Conservation (phyloP, 2,888 invertebrate genomes). For the Tachina fera region DNA sequence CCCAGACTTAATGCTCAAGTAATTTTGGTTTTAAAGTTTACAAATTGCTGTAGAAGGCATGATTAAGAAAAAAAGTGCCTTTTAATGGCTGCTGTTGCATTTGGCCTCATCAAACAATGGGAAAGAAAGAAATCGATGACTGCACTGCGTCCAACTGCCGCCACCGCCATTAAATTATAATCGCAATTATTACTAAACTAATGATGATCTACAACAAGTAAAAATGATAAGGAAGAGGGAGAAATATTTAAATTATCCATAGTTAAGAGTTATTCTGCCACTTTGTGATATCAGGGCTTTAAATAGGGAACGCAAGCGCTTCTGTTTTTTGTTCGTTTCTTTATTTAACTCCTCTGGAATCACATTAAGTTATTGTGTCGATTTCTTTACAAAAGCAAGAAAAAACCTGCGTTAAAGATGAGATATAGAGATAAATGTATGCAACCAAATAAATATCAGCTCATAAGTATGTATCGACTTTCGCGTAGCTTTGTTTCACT, state of each 20-base stretch:
- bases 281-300: constrained; percentile 28
- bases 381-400: constrained; percentile 46
- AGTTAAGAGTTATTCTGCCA: constrained; percentile 18
- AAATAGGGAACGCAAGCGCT: constrained; percentile 55
- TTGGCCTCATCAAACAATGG: constrained; percentile 30
- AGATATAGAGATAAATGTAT: constrained; percentile 44
- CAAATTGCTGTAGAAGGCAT: constrained; percentile 24
- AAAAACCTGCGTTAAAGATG: constrained; percentile 7
- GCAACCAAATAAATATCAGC: constrained; percentile 65
- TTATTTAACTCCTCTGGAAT: constrained; percentile 32
- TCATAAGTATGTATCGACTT: constrained; percentile 11
- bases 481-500: constrained; percentile 6
- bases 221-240: constrained; percentile 8
- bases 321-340: constrained; percentile 42
- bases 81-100: constrained; percentile 55
- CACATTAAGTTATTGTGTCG: constrained; percentile 61
- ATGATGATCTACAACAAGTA: constrained; percentile 52
- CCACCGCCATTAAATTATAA: constrained; percentile 71
- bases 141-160: constrained; percentile 68
- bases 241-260: constrained; percentile 1
- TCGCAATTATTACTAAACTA: constrained; percentile 67
- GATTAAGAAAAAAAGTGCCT: constrained; percentile 41
- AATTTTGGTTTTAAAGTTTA: constrained; percentile 32
- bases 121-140: constrained; percentile 50
- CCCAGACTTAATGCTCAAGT: constrained; percentile 41